Percentiles rank a stretch among this genome's conserved stretches.
phyloP scores from a whole-genome alignment of 2,888 invertebrate species.

The Volucella zonaria region DNA sequence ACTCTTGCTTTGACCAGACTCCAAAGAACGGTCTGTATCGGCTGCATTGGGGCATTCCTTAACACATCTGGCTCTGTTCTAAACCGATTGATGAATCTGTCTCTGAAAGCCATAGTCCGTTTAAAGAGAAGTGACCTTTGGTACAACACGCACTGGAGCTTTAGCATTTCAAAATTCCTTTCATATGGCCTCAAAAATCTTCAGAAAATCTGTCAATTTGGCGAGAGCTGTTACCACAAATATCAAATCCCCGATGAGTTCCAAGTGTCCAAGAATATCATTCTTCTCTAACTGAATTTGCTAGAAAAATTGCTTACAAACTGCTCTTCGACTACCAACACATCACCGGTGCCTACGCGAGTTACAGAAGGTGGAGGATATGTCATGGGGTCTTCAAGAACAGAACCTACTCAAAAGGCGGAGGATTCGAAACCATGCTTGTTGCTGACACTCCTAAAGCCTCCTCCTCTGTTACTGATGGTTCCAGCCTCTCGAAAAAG shows the following conservation, averaged over 20 bases:
- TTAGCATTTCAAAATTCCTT: not conserved
- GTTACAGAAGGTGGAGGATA: constrained; percentile 37
- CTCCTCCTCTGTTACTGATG: constrained; percentile 60
- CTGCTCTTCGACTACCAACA: constrained; percentile 1
- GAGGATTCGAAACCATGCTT: constrained; percentile 8
- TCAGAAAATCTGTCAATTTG: constrained; percentile 87
- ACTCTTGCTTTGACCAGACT: too few species aligned
- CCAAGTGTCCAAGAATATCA: constrained; percentile 83
- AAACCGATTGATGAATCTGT: too few species aligned
- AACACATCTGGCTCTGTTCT: too few species aligned
- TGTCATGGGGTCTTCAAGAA: constrained; percentile 52
- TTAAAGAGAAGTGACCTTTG: too few species aligned
- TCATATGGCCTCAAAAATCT: constrained; percentile 55
- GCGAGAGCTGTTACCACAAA: constrained; percentile 88
- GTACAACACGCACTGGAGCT: too few species aligned
- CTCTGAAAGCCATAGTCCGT: too few species aligned
- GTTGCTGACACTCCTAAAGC: constrained; percentile 62
- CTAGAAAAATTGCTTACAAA: too few species aligned
- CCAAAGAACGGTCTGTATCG: too few species aligned
- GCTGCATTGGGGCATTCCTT: too few species aligned
- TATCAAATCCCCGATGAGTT: constrained; percentile 85
- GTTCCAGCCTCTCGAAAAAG: constrained; percentile 79
- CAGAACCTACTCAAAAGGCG: constrained; percentile 27
- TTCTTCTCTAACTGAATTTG: constrained; percentile 86
- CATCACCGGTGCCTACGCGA: not conserved